phyloP scores from a whole-genome alignment of 2,888 invertebrate species.

The Hypercompe scribonia region DNA sequence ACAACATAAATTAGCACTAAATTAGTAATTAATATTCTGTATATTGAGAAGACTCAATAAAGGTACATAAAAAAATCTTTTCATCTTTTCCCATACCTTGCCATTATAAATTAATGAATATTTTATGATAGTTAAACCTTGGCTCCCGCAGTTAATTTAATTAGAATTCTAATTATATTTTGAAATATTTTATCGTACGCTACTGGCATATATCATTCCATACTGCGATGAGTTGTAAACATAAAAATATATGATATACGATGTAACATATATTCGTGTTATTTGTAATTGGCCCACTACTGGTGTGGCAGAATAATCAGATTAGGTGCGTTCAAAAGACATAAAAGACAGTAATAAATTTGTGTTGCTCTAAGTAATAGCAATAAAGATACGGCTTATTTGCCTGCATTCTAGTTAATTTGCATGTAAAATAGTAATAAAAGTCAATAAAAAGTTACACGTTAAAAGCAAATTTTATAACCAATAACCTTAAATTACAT shows the following conservation, averaged over 20 bases:
- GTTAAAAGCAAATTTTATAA: slow-evolving; percentile 16
- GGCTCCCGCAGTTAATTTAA: neutral
- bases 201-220: neutral
- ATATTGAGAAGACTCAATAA: too few species aligned
- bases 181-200: neutral
- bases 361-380: slow-evolving; percentile 5
- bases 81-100: neutral
- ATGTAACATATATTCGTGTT: neutral
- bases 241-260: neutral
- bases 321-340: neutral
- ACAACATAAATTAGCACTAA: too few species aligned
- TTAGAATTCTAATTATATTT: neutral
- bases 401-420: slow-evolving; percentile 27
- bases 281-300: neutral
- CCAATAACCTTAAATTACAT: slow-evolving; percentile 9
- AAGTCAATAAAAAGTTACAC: slow-evolving; percentile 22
- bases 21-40: too few species aligned
- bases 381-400: slow-evolving; percentile 16
- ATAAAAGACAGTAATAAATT: slow-evolving; percentile 9
- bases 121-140: neutral
- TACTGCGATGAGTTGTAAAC: neutral
- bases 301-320: slow-evolving; percentile 8
- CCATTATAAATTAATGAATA: neutral
- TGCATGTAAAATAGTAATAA: slow-evolving; percentile 26
- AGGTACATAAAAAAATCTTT: neutral